Percentiles rank a stretch among this genome's conserved stretches.
phyloP scores from a whole-genome alignment of 1,140 invertebrate species.

The Scylla paramamosain region DNA sequence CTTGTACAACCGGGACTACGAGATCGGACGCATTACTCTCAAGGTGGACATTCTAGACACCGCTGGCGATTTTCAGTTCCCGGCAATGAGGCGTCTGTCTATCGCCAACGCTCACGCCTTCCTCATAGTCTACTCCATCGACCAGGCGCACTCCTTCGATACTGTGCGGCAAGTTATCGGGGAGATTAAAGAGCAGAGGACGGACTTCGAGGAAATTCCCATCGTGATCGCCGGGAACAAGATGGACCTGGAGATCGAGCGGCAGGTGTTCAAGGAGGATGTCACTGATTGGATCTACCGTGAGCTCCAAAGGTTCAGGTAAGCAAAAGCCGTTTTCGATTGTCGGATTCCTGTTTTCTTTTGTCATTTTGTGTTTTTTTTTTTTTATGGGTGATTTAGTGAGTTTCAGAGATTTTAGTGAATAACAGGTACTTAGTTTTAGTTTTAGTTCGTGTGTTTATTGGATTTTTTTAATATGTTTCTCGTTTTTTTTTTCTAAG shows the following conservation, averaged over 20 bases:
- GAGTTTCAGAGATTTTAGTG: background rate
- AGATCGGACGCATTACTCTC: constrained; percentile 87
- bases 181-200: constrained; percentile 82
- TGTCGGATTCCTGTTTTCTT: background rate
- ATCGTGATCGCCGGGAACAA: constrained; percentile 94
- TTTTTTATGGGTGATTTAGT: background rate
- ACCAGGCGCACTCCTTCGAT: constrained; percentile 87
- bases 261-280: constrained; percentile 78
- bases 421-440: too few relatives aligned
- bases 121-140: constrained; percentile 93
- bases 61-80: constrained; percentile 92
- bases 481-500: too few relatives aligned
- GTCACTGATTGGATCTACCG: constrained; percentile 80
- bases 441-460: too few relatives aligned
- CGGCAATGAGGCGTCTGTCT: constrained; percentile 89
- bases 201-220: constrained; percentile 87
- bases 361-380: background rate
- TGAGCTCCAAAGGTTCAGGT: constrained; percentile 78
- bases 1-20: constrained; percentile 92
- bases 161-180: constrained; percentile 89
- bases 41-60: constrained; percentile 95
- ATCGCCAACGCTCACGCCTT: constrained; percentile 95
- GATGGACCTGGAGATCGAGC: constrained; percentile 83
- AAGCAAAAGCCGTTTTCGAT: background rate
- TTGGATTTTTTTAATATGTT: too few relatives aligned